Evolutionary conservation across 1,140 invertebrate genomes (phyloP), one percentile per base, ranked within the genome.

Genomic region (Drosophila mojavensis): DNA sequence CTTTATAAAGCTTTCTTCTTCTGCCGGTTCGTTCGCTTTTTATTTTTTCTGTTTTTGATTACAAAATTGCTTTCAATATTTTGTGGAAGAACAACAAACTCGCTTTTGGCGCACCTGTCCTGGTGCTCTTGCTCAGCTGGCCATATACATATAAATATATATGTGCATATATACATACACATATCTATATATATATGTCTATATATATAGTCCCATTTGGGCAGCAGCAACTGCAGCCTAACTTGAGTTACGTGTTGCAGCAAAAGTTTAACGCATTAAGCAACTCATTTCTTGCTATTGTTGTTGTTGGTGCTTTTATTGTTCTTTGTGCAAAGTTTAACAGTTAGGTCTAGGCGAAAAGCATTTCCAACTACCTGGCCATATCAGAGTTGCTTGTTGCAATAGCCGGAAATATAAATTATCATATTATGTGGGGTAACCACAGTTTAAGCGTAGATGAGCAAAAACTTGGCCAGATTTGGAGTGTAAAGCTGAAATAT

Each of bases 211-310:
- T 15, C 39, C 41, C 54, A 30, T 36, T 61, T 26, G 50, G 58
- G 71, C 48, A 66, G 59, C 50, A 62, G 64, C 47, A 78, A 69
- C 60, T 89, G 83, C 79, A 82, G 61, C 65, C 70, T 75, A 83
- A 89, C 60, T 80, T 80, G 84, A 88, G 80, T 81, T 78, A 85
- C 82, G 75, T 71, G 82, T 72, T 89, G 84, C 84, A 89, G 84
- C 64, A 76, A 89, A 89, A 89, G 84, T 89, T 89, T 78, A 78
- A 89, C 74, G 71, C 84, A 89, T 89, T 89, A 89, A 89, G 84
- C 53, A 77, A 75, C 84, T 65, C 64, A 77, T 74, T 77, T 74
- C 43, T 79, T 76, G 50, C 15, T 78, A 59, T 58, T 51, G 36
- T 50, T 50, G 51, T 51, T 56, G 51, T 51, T 62, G 20, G 30